Evolutionary conservation across 2,113 vertebrate genomes (phyloP), one percentile per base, ranked within the genome.

Genomic region (Microtus richardsoni): DNA sequence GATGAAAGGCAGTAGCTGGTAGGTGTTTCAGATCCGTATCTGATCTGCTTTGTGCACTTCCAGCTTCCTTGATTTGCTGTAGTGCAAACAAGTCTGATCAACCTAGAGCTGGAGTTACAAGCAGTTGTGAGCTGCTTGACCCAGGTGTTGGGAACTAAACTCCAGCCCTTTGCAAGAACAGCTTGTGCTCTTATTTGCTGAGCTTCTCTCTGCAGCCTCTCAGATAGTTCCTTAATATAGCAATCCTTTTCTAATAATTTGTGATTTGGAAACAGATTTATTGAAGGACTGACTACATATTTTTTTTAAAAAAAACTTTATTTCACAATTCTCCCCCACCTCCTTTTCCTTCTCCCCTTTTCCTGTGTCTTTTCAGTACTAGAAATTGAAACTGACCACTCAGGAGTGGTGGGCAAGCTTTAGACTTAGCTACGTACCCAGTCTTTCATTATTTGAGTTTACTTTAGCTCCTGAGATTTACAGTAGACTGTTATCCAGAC

Each of bases 241-340:
- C 22, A 71, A 7, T 82, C 88, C 70, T 92, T 52, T 91, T 91
- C 47, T 36, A 94, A 78, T 89, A 95, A 85, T 68, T 71, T 70
- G 58, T 64, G 21, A 71, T 89, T 91, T 87, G 64, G 30, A 68
- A 33, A 14, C 28, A 68, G 30, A 33, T 68, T 68, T 33, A 33
- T 68, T 33, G 11, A 33, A 68, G 36, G 95, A 94, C 36, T 93
- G 28, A 92, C 62, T 52, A 52, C 49, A 52, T 52, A 52, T 52
- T 52, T 91, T n/a, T 74, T 92, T 47, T 3, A 47, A 73, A 93
- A 78, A 74, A 92, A 89, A 75, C 54, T 58, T 58, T 58, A 58
- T 22, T 44, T 91, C 19, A 44, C 58, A 41, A 47, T 78, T 77
- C 36, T 60, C 52, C 52, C 21, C 21, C 21, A 2, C 36, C 5